Evolutionary conservation across 92 coral and sea anemone genomes (phyloP).

Genomic region (Epizoanthus illoricatus): DNA sequence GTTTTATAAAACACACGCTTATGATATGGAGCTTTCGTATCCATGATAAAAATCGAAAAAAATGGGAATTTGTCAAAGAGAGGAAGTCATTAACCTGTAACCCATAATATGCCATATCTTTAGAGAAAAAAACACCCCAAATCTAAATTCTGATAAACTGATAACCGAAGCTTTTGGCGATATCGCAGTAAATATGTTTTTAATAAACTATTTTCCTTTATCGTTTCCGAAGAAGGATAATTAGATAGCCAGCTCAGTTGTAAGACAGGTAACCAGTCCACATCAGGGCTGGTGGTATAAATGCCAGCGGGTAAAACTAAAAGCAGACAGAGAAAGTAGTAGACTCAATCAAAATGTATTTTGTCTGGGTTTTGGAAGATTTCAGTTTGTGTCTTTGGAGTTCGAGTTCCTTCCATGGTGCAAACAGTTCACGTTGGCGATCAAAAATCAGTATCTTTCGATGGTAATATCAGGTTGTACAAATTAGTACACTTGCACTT

Average conservation of each 20-base stretch:
- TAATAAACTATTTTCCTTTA: conserved; percentile 34
- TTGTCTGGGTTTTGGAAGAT: conserved; percentile 24
- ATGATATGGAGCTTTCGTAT: background rate
- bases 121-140: conserved; percentile 15
- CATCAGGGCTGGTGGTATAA: background rate
- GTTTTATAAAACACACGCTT: background rate
- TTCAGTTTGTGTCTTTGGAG: background rate
- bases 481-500: too few species aligned
- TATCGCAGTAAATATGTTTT: conserved; percentile 30
- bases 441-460: background rate
- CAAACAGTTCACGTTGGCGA: conserved; percentile 2
- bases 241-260: conserved; percentile 12
- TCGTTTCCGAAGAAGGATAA: conserved; percentile 31
- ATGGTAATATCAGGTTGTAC: background rate
- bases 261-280: conserved; percentile 9
- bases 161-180: conserved; percentile 17
- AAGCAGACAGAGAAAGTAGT: background rate
- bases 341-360: background rate
- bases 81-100: background rate
- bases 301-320: conserved; percentile 3
- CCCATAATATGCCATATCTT: background rate
- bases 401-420: background rate
- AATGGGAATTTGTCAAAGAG: conserved; percentile 6
- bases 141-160: conserved; percentile 18
- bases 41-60: background rate